Base-by-base conservation (phyloP, 2,797 vertebrate genomes). In the Acanthurus tractus region DNA sequence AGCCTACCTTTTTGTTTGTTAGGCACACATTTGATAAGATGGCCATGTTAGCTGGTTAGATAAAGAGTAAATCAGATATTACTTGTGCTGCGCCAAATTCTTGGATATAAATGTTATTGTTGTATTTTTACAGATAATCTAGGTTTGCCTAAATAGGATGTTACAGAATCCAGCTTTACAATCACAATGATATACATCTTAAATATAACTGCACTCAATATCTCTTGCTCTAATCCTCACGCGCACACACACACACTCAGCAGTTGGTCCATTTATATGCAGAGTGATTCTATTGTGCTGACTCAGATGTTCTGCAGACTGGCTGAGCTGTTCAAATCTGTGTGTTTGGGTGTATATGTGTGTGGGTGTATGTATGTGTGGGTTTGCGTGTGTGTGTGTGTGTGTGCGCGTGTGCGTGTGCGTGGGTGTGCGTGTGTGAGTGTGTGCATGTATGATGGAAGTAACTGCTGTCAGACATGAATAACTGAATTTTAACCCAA, bases 301-400 rank as follows among this genome's bases (percentile, higher is more conserved):
- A 86, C 62, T 85, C 78, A 63, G 63, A 42, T 53, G 52, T 77
- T 72, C 45, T 42, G 54, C 71, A 78, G 70, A 73, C 36, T 54
- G 58, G 76, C 70, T 79, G 67, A 75, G 73, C 63, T 58, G 52
- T 66, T 74, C 56, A 63, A 36, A 23, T 70, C 56, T 70, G 69
- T 23, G 38, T n/a, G 11, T 62, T 17, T 61, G 44, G 48, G n/a
- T 38, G 23, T 70, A 17, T 70, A 22, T 58, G 14, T 61, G 20
- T 49, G 22, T 63, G 50, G 48, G 20, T 65, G 23, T 42, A 18
- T 38, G 57, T 67, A 23, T 38, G 42, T 29, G 36, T 36, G 29
- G 57, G 70, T 57, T 61, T 29, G 62, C 56, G 55, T 23, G 63
- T 50, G 63, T 62, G 34, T 59, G 53, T 70, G 40, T 63, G 70